Evolutionary conservation across 1,140 invertebrate species (phyloP).

Genomic region (Bilobella aurantiaca): DNA sequence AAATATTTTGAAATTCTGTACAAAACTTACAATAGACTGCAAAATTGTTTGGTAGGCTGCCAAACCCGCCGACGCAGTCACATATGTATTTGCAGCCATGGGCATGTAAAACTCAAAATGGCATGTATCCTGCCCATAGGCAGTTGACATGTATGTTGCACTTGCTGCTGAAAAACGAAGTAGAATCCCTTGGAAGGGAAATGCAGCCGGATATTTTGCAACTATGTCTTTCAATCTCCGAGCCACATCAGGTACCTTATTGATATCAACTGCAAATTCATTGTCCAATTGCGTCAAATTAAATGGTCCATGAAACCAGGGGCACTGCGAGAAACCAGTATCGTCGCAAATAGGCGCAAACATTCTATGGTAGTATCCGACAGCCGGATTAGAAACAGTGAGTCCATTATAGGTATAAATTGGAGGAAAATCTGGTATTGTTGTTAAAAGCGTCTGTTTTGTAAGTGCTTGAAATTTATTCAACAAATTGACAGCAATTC

Average conservation of each 20-base stretch:
- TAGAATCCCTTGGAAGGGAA: slow-evolving; percentile 17
- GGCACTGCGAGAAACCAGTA: background rate
- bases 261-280: slow-evolving; percentile 13
- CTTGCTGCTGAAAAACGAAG: slow-evolving; percentile 13
- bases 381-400: slow-evolving; percentile 15
- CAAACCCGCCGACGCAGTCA: background rate
- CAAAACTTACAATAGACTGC: slow-evolving; percentile 11
- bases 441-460: background rate
- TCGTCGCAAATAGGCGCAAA: slow-evolving; percentile 9
- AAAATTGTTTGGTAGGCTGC: slow-evolving; percentile 22
- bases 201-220: slow-evolving; percentile 2
- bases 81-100: slow-evolving; percentile 7
- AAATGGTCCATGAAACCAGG: slow-evolving; percentile 16
- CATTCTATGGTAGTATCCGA: slow-evolving; percentile 7
- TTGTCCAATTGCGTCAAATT: slow-evolving; percentile 14
- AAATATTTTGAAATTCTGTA: background rate
- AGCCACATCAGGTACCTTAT: slow-evolving; percentile 7
- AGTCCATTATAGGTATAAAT: slow-evolving; percentile 13
- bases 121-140: slow-evolving; percentile 6
- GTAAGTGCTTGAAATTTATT: background rate
- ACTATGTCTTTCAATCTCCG: slow-evolving; percentile 11
- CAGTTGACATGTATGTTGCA: slow-evolving; percentile 3
- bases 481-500: background rate
- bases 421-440: background rate
- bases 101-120: background rate